Percentiles rank a stretch among this genome's conserved stretches.
Evolutionary conservation across 1,140 invertebrate species (phyloP).

Genomic region (Stratiolaelaps scimitus): DNA sequence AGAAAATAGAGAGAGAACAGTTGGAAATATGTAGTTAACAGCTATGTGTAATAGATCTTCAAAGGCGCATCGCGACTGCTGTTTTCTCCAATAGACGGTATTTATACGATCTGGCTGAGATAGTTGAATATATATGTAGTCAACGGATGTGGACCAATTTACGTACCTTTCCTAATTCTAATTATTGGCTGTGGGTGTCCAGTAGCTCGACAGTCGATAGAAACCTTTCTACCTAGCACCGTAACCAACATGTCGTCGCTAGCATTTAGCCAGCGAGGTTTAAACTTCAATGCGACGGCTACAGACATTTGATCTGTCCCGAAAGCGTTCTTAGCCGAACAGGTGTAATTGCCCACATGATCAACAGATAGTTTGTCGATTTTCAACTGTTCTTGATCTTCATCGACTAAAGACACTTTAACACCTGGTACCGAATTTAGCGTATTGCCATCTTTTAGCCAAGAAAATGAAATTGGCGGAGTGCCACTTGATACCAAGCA

Average conservation of each 20-base stretch:
- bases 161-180: background rate
- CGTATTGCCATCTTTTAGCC: conserved; percentile 41
- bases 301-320: conserved; percentile 44
- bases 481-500: conserved; percentile 52
- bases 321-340: conserved; percentile 54
- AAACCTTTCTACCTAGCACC: conserved; percentile 1
- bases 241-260: background rate
- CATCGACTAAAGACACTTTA: conserved; percentile 11
- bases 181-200: conserved; percentile 34
- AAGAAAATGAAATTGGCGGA: conserved; percentile 51
- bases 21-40: too few relatives aligned
- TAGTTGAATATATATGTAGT: too few relatives aligned
- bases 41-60: too few relatives aligned
- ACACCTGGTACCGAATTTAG: conserved; percentile 46
- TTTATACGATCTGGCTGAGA: too few relatives aligned
- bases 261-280: background rate
- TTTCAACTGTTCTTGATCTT: conserved; percentile 36
- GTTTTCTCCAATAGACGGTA: background rate
- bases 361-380: conserved; percentile 41
- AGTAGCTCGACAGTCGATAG: conserved; percentile 31
- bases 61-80: too few relatives aligned
- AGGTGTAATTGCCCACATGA: conserved; percentile 62
- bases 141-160: background rate
- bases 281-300: conserved; percentile 5
- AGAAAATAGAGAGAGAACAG: too few relatives aligned